Conservation (phyloP, 2,888 invertebrate genomes). For the Taenaris catops region DNA sequence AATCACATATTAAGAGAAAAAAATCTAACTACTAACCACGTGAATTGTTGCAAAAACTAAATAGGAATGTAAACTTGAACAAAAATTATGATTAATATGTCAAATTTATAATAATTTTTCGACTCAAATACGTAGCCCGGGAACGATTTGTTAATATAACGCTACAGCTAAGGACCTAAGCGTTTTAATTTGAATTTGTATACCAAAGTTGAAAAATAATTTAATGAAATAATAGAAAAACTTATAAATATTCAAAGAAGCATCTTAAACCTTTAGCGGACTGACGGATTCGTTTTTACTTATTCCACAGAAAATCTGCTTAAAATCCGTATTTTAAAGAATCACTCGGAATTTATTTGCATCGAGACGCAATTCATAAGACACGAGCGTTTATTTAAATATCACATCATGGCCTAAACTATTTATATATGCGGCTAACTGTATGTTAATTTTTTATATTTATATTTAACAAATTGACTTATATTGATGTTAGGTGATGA, state of each 20-base stretch:
- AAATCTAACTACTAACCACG: too few relatives aligned
- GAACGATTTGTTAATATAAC: slow-evolving; percentile 5
- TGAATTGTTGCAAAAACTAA: too few relatives aligned
- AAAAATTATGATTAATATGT: too few relatives aligned
- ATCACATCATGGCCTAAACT: too few relatives aligned
- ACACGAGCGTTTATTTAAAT: neutral
- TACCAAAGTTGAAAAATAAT: slow-evolving; percentile 29
- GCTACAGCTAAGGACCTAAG: neutral
- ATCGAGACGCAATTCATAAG: slow-evolving; percentile 30
- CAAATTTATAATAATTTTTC: too few relatives aligned
- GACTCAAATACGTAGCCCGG: too few relatives aligned
- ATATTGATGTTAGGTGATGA: too few relatives aligned
- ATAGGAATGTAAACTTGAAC: too few relatives aligned
- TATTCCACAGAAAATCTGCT: slow-evolving; percentile 79
- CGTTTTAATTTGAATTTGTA: slow-evolving; percentile 14
- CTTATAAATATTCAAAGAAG: slow-evolving; percentile 75
- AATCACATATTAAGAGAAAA: too few relatives aligned
- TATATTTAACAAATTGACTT: too few relatives aligned
- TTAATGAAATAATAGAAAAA: slow-evolving; percentile 77
- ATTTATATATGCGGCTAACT: too few relatives aligned
- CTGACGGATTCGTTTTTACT: slow-evolving; percentile 79
- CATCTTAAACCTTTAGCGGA: slow-evolving; percentile 69
- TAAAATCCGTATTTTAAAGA: slow-evolving; percentile 79
- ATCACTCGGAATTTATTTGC: slow-evolving; percentile 78
- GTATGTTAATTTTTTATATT: too few relatives aligned